These are phyloP conservation scores for Ectemnius lituratus DNA, from an alignment of 2,888 invertebrate genomes.

Conservation along the genomic window DNA sequence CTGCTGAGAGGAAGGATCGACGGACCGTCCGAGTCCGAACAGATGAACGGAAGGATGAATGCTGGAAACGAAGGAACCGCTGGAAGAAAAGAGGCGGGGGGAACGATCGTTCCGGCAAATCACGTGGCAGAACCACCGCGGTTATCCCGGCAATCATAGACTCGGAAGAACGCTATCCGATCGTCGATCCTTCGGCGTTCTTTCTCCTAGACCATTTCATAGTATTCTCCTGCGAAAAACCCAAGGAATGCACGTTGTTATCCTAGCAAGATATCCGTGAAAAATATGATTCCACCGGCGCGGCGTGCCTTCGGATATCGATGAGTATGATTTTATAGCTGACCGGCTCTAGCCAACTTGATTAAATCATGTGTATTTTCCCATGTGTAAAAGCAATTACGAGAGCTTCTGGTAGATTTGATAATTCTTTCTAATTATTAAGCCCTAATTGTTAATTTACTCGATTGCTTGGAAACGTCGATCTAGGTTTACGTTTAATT, in stretches of 20 bases:
- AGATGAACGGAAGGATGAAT: neutral
- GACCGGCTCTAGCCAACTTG: no score
- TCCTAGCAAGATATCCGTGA: neutral
- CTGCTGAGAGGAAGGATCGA: slow-evolving; percentile 1
- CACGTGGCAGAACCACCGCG: slow-evolving; percentile 2
- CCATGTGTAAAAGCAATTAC: no score
- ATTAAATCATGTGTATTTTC: no score
- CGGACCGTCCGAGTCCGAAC: neutral
- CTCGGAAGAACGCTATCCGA: neutral
- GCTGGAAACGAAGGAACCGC: slow-evolving; percentile 10
- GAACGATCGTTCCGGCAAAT: slow-evolving; percentile 6
- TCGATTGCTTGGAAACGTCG: no score
- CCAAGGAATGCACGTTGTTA: neutral
- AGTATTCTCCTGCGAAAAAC: neutral
- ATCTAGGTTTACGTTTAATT: no score
- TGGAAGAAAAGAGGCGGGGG: slow-evolving; percentile 9
- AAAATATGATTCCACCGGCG: neutral
- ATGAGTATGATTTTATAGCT: no score
- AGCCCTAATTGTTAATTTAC: no score
- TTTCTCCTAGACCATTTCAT: neutral
- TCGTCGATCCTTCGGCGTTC: neutral
- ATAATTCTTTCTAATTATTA: no score
- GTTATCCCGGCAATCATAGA: slow-evolving; percentile 8
- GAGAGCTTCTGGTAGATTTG: no score
- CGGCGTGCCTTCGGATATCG: neutral